Base-by-base conservation (phyloP, 2,797 vertebrate species). In the Lophotriccus pileatus region DNA sequence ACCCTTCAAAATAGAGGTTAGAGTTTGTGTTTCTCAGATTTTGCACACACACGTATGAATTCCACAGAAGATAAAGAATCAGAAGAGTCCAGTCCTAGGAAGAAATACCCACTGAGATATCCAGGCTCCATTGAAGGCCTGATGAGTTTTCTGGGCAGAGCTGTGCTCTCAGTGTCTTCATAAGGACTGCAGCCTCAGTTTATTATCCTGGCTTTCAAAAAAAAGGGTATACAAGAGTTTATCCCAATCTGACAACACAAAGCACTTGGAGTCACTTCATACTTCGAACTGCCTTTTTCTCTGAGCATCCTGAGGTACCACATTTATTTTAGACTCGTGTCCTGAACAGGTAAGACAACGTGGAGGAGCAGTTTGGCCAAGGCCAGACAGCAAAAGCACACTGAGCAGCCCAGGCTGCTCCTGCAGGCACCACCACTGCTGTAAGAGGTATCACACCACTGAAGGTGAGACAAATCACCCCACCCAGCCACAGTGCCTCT, bases 381-480 rank as follows among this genome's bases (percentile, higher is more conserved):
- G 36, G n/a, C 56, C 59, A 81, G 63, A 41, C 27, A 85, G 52
- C 47, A 74, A 55, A 64, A 86, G 58, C 67, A 68, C 52, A 62
- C 34, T 18, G 21, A 77, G 55, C n/a, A 79, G 55, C 14, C 25
- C 76, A 39, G 28, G 41, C 43, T 37, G 30, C 22, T 24, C 63
- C 47, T 3, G 32, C 62, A 24, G 18, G 3, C 1, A 25, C 43
- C 52, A 60, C 34, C 0, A 56, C 32, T 56, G 22, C 53, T 56
- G n/a, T 5, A 24, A 24, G 27, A 34, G 2, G 2, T 2, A 37
- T 6, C 41, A 12, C 23, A 4, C 21, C 43, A 6, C 21, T 39
- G 32, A 19, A 43, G 18, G 22, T 6, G 28, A 34, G 43, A 41
- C 24, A 36, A 58, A 56, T 7, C 81, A 59, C 15, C 70, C 50